phyloP scores from a whole-genome alignment of 2,113 vertebrate species.

The Chlorodrepanis virens region DNA sequence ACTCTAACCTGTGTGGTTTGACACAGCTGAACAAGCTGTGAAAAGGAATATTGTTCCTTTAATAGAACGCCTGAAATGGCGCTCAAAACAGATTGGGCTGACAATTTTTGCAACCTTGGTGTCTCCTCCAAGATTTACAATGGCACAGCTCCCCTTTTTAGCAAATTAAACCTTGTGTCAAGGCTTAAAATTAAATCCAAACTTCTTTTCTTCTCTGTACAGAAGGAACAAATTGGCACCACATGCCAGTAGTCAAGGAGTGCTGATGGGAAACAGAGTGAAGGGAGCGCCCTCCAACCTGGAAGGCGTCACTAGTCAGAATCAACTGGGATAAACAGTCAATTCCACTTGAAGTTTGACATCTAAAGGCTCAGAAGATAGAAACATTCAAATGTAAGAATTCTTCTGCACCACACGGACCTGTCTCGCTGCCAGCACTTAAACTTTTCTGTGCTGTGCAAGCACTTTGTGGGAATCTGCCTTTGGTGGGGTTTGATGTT shows the following conservation, averaged over 20 bases:
- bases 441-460: slow-evolving; percentile 69
- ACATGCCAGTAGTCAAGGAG: slow-evolving; percentile 69
- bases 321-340: slow-evolving; percentile 69
- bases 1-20: slow-evolving; percentile 3
- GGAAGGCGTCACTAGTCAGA: slow-evolving; percentile 67
- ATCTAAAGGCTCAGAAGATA: slow-evolving; percentile 60
- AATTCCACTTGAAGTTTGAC: slow-evolving; percentile 68
- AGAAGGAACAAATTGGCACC: slow-evolving; percentile 79
- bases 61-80: slow-evolving; percentile 32
- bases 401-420: slow-evolving; percentile 60
- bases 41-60: slow-evolving; percentile 58
- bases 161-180: slow-evolving; percentile 79
- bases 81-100: slow-evolving; percentile 59
- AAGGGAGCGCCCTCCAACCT: slow-evolving; percentile 63
- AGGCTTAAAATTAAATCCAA: slow-evolving; percentile 77
- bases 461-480: slow-evolving; percentile 71
- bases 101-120: slow-evolving; percentile 66
- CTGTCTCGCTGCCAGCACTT: slow-evolving; percentile 64
- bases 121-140: slow-evolving; percentile 77
- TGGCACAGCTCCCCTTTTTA: slow-evolving; percentile 72
- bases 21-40: slow-evolving; percentile 30
- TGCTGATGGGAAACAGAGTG: slow-evolving; percentile 74
- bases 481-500: slow-evolving; percentile 61
- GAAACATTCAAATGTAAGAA: slow-evolving; percentile 60
- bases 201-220: slow-evolving; percentile 68